Base-by-base conservation (phyloP, 92 coral and sea anemone species). In the Zoanthus sociatus region DNA sequence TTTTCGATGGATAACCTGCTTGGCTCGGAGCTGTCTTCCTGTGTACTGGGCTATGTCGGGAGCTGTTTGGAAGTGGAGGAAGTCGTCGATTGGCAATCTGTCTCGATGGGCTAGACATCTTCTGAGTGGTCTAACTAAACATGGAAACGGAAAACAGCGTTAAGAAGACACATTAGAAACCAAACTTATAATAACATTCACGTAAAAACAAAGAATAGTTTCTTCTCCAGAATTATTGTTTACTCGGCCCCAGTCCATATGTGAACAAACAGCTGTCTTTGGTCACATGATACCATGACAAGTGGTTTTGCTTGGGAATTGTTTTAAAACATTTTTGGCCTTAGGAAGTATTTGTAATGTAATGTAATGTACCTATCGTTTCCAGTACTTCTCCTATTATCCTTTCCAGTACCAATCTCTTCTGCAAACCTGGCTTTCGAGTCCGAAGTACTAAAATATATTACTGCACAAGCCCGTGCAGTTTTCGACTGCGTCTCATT, bases 51-150 rank as follows among this genome's bases (percentile, higher is more conserved):
- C 96, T 93, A 16, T 92, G 92, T 6, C 96, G 90, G 33, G 98
- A 87, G 67, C 93, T 86, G 71, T 92, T 94, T 13, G 99, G 99
- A 45, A 97, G 77, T 21, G 99, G 99, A 1, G 99, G 99, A 9
- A 97, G 91, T 10, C 98, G 93, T 72, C 99, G 94, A 33, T 90
- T 91, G 0, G 97, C 89, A n/a, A 97, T 93, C 88, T 97, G 99
- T 17, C 99, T 94, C 42, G 99, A 95, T 78, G 99, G 99, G 78
- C 98, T 97, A 61, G 99, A 97, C 98, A 97, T 97, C 86, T 70
- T 11, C 13, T 20, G 75, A 12, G 64, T 67, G 20, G 60, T 74
- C 66, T 64, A 48, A 67, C 73, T n/a, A 20, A 81, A 46, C 20
- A 20, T 46, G 53, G 14, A 60, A 81, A 81, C 75, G 33, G 51